phyloP scores from a whole-genome alignment of 92 coral and sea anemone genomes.

The Palythoa grandis region DNA sequence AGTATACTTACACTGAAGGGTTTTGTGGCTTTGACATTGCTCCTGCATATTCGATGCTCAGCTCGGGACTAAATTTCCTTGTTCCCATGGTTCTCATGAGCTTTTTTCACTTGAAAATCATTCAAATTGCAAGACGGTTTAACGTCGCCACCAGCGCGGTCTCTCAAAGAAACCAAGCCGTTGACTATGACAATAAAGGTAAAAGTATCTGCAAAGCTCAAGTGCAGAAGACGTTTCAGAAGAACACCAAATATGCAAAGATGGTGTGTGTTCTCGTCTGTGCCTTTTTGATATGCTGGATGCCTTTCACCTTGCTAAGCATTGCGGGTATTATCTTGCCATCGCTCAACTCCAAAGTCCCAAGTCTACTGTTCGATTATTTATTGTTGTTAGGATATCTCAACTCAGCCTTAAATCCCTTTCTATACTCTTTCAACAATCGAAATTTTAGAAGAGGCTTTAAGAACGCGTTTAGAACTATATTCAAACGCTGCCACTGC shows the following conservation, averaged over 20 bases:
- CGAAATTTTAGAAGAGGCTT: conserved; percentile 76
- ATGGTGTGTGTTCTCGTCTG: conserved; percentile 73
- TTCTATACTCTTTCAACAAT: conserved; percentile 87
- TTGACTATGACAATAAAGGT: neutral
- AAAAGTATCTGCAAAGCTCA: neutral
- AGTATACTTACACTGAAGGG: conserved; percentile 25
- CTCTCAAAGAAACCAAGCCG: neutral
- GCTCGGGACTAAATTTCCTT: conserved; percentile 82
- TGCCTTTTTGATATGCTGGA: conserved; percentile 84
- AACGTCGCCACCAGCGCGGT: neutral
- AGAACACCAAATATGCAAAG: conserved; percentile 78
- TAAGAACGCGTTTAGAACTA: conserved; percentile 48
- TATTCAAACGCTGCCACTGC: conserved; percentile 1
- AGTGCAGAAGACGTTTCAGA: conserved; percentile 59
- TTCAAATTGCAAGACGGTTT: conserved; percentile 47
- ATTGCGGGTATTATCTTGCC: conserved; percentile 38
- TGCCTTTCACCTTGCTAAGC: conserved; percentile 77
- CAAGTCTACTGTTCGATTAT: conserved; percentile 38
- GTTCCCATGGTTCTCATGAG: conserved; percentile 80
- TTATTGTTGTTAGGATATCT: conserved; percentile 80
- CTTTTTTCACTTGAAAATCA: conserved; percentile 69
- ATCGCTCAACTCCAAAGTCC: conserved; percentile 26
- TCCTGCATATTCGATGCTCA: conserved; percentile 70
- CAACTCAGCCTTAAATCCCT: conserved; percentile 89
- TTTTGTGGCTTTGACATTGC: conserved; percentile 74